Evolutionary conservation across 1,140 invertebrate genomes (phyloP).

Genomic region (Potamilus streckersoni): DNA sequence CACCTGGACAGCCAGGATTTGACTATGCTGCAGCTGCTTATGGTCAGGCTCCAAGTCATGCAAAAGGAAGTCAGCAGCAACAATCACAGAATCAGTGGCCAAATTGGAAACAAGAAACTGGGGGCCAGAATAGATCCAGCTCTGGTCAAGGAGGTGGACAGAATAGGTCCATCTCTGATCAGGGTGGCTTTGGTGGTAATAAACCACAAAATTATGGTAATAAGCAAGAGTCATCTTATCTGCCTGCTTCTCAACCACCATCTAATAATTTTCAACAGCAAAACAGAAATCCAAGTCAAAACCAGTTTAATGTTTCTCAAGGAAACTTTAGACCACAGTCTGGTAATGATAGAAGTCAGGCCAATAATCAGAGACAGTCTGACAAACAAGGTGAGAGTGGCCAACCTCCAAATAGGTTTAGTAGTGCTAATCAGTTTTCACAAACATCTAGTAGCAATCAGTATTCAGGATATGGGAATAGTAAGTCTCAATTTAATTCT

Average conservation of each 20-base stretch:
- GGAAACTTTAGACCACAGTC: no score
- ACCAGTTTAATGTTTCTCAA: background rate
- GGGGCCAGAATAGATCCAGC: constrained; percentile 16
- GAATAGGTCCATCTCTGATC: constrained; percentile 19
- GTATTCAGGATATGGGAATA: constrained; percentile 13
- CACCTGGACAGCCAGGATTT: constrained; percentile 9
- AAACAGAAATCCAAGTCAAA: constrained; percentile 5
- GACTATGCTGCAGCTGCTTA: background rate
- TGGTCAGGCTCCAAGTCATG: background rate
- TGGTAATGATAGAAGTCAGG: background rate
- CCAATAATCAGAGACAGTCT: constrained; percentile 13
- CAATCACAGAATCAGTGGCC: background rate
- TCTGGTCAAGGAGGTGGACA: constrained; percentile 13
- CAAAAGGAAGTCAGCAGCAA: background rate
- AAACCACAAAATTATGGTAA: constrained; percentile 22
- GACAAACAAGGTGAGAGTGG: constrained; percentile 8
- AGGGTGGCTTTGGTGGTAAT: constrained; percentile 14
- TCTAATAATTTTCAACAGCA: constrained; percentile 5
- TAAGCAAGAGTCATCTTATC: constrained; percentile 22
- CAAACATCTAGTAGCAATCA: constrained; percentile 16
- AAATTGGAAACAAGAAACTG: background rate
- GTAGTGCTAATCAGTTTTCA: constrained; percentile 17
- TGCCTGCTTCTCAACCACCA: background rate
- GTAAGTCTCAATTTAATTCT: background rate
- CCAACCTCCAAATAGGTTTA: background rate